Evolutionary conservation across 2,888 invertebrate genomes (phyloP).

Genomic region (Torymus tubicola): DNA sequence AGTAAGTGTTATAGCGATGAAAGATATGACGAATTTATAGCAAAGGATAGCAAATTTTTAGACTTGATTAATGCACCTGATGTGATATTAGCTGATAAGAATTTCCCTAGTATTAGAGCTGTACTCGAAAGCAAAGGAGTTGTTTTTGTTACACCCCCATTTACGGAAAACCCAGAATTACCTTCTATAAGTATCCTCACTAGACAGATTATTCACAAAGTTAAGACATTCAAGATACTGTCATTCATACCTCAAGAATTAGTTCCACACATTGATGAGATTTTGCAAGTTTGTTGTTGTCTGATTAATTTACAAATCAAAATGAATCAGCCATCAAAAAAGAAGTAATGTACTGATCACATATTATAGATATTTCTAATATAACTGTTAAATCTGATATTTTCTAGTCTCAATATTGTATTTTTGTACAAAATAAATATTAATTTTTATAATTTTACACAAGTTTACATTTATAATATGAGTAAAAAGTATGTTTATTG

Average conservation of each 20-base stretch:
- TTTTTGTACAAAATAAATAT: background rate
- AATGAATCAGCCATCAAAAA: no score
- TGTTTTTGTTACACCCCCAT: background rate
- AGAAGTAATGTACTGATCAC: background rate
- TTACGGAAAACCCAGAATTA: background rate
- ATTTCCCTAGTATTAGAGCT: slow-evolving; percentile 50
- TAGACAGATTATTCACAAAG: background rate
- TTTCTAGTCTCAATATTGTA: background rate
- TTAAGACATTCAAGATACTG: slow-evolving; percentile 29
- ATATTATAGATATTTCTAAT: background rate
- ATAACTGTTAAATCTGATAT: slow-evolving; percentile 1
- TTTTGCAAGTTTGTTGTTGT: slow-evolving; percentile 28
- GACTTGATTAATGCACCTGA: slow-evolving; percentile 57
- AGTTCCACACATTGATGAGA: slow-evolving; percentile 5
- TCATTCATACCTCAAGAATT: slow-evolving; percentile 16
- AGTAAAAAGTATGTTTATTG: no score
- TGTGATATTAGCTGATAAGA: slow-evolving; percentile 54
- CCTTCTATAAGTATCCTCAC: background rate
- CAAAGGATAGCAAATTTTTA: slow-evolving; percentile 54
- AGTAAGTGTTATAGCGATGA: slow-evolving; percentile 55
- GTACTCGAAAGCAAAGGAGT: slow-evolving; percentile 22
- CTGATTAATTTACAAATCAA: slow-evolving; percentile 21
- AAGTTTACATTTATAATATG: no score
- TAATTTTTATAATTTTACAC: no score
- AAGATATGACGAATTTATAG: slow-evolving; percentile 49